A percentile compares a stretch with the other conserved stretches of the same genome.
Evolutionary conservation across 2,888 invertebrate species (phyloP).

Genomic region (Spodoptera littoralis): DNA sequence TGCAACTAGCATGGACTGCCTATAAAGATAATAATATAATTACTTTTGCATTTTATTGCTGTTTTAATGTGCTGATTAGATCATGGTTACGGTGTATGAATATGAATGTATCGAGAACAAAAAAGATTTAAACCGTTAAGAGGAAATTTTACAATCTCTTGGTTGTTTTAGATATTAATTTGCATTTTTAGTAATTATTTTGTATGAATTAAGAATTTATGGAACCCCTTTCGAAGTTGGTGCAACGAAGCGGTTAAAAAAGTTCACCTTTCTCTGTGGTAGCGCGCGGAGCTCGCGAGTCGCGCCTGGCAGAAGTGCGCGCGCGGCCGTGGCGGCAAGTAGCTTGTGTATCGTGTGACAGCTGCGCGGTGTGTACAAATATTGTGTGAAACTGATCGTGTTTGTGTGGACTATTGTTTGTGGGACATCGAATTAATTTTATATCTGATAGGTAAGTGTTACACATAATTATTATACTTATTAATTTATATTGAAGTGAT

Average conservation of each 20-base stretch:
- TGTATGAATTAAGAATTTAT: slow-evolving; percentile 2
- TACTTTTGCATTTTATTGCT: slow-evolving; percentile 50
- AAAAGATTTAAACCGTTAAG: slow-evolving; percentile 42
- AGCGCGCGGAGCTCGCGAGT: slow-evolving; percentile 7
- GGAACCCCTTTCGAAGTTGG: slow-evolving; percentile 49
- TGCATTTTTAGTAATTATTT: slow-evolving; percentile 26
- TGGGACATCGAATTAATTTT: slow-evolving; percentile 18
- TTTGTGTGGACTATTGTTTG: slow-evolving; percentile 46
- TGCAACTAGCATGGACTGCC: slow-evolving; percentile 9
- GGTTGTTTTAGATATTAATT: slow-evolving; percentile 35
- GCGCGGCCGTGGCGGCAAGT: slow-evolving; percentile 34
- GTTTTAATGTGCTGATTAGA: slow-evolving; percentile 54
- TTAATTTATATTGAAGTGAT: too few species aligned
- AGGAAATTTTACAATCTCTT: slow-evolving; percentile 36
- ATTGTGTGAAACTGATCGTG: slow-evolving; percentile 52
- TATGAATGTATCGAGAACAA: slow-evolving; percentile 41
- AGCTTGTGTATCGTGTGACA: slow-evolving; percentile 22
- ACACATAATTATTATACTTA: neutral
- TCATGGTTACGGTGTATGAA: slow-evolving; percentile 52
- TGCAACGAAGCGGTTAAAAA: slow-evolving; percentile 50
- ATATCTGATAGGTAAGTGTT: slow-evolving; percentile 32
- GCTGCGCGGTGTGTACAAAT: slow-evolving; percentile 40
- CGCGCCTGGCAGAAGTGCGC: slow-evolving; percentile 39
- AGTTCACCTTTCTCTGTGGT: slow-evolving; percentile 55
- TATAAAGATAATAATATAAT: slow-evolving; percentile 42